phyloP scores from a whole-genome alignment of 2,113 vertebrate species.

The Cyphomyrus plagiostoma region DNA sequence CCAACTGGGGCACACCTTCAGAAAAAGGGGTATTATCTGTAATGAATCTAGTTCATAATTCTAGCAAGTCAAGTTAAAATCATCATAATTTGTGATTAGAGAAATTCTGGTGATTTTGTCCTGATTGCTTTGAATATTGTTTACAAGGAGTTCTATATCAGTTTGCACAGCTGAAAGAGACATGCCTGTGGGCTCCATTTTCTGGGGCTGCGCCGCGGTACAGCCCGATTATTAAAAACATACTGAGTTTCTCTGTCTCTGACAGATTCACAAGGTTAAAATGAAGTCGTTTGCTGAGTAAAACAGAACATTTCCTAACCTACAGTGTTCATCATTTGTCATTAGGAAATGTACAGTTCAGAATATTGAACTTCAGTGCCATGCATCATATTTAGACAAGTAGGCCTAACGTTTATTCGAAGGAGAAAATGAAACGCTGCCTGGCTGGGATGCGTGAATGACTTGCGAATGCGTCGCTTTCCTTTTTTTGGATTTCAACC shows the following conservation, averaged over 20 bases:
- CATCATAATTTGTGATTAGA: neutral
- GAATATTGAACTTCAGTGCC: neutral
- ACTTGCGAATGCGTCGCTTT: neutral
- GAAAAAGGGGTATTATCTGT: neutral
- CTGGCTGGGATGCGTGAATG: neutral
- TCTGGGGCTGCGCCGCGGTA: neutral
- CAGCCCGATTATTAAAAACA: neutral
- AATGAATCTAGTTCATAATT: neutral
- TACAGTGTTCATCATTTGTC: neutral
- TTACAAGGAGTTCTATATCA: neutral
- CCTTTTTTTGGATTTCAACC: neutral
- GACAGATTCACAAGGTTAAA: neutral
- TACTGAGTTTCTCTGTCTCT: neutral
- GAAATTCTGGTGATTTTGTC: neutral
- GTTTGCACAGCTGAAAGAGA: neutral
- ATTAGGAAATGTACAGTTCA: neutral
- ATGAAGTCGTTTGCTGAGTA: neutral
- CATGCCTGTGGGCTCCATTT: neutral
- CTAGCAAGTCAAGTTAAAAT: neutral
- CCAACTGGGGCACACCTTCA: neutral
- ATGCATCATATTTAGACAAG: neutral
- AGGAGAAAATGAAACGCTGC: neutral
- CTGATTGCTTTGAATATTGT: neutral
- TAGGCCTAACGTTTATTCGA: neutral
- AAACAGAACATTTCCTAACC: neutral